A percentile compares a stretch with the other conserved stretches of the same genome.
Conservation (phyloP, 2,888 invertebrate genomes). For the Pyrrhia umbra region DNA sequence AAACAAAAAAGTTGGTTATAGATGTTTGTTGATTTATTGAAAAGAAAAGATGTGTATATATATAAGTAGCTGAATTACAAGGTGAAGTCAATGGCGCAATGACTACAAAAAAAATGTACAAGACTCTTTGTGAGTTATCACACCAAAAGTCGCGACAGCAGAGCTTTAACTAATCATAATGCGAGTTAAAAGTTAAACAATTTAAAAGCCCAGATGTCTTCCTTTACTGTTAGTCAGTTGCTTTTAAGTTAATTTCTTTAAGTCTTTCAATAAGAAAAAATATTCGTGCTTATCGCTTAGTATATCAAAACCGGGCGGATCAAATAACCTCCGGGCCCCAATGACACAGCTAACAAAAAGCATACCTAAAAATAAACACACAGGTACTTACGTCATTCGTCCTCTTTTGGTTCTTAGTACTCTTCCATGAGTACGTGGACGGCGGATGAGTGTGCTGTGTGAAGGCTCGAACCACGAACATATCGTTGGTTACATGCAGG, state of each 20-base stretch:
- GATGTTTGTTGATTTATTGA: too few relatives aligned
- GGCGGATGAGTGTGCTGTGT: slow-evolving; percentile 85
- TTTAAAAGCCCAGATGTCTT: too few relatives aligned
- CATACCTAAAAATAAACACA: background rate
- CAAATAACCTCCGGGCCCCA: background rate
- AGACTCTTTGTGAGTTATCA: too few relatives aligned
- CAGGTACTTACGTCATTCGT: slow-evolving; percentile 59
- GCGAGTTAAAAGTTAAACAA: too few relatives aligned
- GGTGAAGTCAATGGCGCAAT: background rate
- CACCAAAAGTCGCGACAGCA: too few relatives aligned
- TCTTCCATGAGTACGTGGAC: slow-evolving; percentile 78
- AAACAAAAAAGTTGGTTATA: slow-evolving; percentile 59
- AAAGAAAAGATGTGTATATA: too few relatives aligned
- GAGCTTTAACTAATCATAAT: too few relatives aligned
- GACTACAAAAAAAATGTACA: too few relatives aligned
- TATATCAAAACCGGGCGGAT: background rate
- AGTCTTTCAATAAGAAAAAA: too few relatives aligned
- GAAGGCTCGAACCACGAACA: slow-evolving; percentile 82
- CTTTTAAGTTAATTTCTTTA: too few relatives aligned
- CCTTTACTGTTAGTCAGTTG: too few relatives aligned
- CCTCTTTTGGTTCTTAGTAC: slow-evolving; percentile 67
- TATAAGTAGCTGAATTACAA: background rate
- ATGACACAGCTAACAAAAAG: background rate
- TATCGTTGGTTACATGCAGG: slow-evolving; percentile 83
- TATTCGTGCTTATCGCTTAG: too few relatives aligned